Evolutionary conservation across 2,888 invertebrate species (phyloP).

Genomic region (Amblyjoppa fuscipennis): DNA sequence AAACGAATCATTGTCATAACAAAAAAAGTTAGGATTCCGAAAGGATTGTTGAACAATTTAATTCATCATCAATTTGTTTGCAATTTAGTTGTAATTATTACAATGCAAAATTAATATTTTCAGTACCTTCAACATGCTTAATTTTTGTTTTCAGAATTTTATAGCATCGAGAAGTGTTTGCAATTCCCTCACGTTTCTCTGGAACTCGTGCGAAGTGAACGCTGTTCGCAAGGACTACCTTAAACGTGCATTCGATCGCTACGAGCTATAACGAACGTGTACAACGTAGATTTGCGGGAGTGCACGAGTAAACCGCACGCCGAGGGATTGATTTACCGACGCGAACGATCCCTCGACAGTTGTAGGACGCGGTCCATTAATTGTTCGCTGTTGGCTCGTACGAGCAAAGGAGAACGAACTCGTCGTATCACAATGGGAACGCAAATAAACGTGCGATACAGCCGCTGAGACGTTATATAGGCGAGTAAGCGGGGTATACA

Average conservation of each 20-base stretch:
- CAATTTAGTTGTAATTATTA: too few relatives aligned
- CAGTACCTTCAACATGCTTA: too few relatives aligned
- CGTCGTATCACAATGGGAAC: constrained; percentile 77
- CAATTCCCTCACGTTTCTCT: too few relatives aligned
- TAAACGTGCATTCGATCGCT: background rate
- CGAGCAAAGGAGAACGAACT: constrained; percentile 78
- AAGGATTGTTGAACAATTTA: too few relatives aligned
- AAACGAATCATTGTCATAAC: too few relatives aligned
- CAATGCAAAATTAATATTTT: too few relatives aligned
- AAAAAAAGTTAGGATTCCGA: too few relatives aligned
- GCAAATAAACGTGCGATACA: constrained; percentile 75
- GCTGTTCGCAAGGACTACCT: too few relatives aligned
- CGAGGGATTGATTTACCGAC: background rate
- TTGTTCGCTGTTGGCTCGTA: constrained; percentile 71
- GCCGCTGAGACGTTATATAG: constrained; percentile 30
- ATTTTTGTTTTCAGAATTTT: too few relatives aligned
- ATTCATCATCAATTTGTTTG: too few relatives aligned
- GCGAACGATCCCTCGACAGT: background rate
- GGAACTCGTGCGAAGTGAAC: too few relatives aligned
- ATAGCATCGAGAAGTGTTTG: too few relatives aligned
- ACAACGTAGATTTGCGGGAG: background rate
- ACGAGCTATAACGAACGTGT: background rate
- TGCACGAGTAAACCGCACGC: background rate
- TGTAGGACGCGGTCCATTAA: constrained; percentile 73
- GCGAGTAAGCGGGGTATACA: constrained; percentile 43